Evolutionary conservation across 2,888 invertebrate genomes (phyloP), one percentile per base, ranked within the genome.

Genomic region (Leptopilina drosophilae): DNA sequence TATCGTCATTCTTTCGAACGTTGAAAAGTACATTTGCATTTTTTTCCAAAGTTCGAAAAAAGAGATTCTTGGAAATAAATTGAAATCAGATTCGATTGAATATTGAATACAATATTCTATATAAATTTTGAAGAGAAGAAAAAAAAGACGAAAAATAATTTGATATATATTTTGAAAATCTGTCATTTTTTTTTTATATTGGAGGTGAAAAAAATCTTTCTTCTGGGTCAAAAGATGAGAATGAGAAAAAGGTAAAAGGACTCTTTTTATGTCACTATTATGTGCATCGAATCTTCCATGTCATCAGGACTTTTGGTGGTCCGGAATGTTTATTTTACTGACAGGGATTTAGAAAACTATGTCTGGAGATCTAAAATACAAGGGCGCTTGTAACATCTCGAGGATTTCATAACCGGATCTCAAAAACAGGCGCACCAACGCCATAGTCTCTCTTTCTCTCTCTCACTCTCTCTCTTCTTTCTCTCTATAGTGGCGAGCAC

Each of bases 381-480:
- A 56, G 73, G 33, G 56, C 73, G 53, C 56, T 73, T 33, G 73
- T 56, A 73, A 73, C 56, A 73, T 73, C 73, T 73, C 56, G 73
- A 73, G 56, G 73, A 73, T 73, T 73, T 73, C 53, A 73, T 56
- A 73, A 73, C 73, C 56, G 73, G 65, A 78, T 78, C 75, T 62
- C 64, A 75, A 62, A 75, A 62, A 33, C 33, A 33, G 33, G 33
- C 33, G 33, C 33, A 33, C 33, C 33, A 78, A 64, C 49, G 69
- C 11, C 67, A 42, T 8, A 59, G 56, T 59, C 40, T 33, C 33
- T 33, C 33, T 33, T 5, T 33, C 5, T 33, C 33, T 33, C 33
- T 33, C 33, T 33, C 33, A 2, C 5, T 33, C 20, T 33, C 5
- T 33, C 33, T 33, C 33, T 33, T 20, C 33, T 33, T 5, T 33